A percentile compares a stretch with the other conserved stretches of the same genome.
Conservation (phyloP, 2,797 vertebrate genomes). For the Enteromius trimaculatus region DNA sequence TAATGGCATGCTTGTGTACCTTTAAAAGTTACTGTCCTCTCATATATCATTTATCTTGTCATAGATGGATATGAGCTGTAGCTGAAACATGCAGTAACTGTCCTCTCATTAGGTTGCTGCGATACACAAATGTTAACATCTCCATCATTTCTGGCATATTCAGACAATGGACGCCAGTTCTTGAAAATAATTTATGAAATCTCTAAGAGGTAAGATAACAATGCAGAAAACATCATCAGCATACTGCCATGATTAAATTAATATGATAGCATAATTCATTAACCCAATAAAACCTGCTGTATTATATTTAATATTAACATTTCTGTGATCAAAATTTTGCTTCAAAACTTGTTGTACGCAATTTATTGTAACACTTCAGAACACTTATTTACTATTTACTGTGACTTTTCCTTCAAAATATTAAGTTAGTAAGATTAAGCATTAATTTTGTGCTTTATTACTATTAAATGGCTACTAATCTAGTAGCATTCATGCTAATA, state of each 20-base stretch:
- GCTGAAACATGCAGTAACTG: slow-evolving; percentile 4
- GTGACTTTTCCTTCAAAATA: too few relatives aligned
- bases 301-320: neutral
- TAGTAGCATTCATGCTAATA: too few relatives aligned
- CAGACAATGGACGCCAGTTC: neutral
- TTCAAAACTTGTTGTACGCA: neutral
- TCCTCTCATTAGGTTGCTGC: neutral
- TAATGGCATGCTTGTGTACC: slow-evolving; percentile 5
- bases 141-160: slow-evolving; percentile 20
- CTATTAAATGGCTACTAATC: too few relatives aligned
- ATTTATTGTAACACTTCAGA: too few relatives aligned
- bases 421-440: too few relatives aligned
- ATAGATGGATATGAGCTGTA: slow-evolving; percentile 29
- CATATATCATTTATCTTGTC: slow-evolving; percentile 18
- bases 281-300: neutral
- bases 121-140: slow-evolving; percentile 26
- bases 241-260: slow-evolving; percentile 42
- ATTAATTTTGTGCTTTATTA: too few relatives aligned
- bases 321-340: neutral
- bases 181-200: slow-evolving; percentile 4
- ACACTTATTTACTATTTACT: too few relatives aligned
- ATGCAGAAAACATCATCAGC: neutral
- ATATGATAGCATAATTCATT: slow-evolving; percentile 58
- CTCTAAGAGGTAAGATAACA: slow-evolving; percentile 27
- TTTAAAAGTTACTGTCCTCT: slow-evolving; percentile 8